Base-by-base conservation (phyloP, 2,113 vertebrate species). In the Regulus satrapa region DNA sequence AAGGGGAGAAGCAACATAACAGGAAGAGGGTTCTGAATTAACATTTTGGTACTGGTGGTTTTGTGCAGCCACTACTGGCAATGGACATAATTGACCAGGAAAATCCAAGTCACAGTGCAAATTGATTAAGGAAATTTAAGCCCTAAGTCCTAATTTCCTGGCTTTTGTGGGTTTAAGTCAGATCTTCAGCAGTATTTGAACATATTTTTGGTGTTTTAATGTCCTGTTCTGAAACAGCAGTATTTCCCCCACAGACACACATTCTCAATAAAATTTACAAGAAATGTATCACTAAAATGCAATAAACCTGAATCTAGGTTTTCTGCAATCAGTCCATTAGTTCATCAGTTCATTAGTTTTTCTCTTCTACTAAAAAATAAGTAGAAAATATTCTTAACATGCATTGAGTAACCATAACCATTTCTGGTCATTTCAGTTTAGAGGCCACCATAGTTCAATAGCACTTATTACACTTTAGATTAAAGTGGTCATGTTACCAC, bases 71-170 rank as follows among this genome's bases (percentile, higher is more conserved):
- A 52, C 68, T 80, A 52, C 45, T 86, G 69, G 77, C 85, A 95
- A 67, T 13, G 23, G 73, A 68, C 21, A 61, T 93, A 96, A 92
- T 36, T 72, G 59, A 89, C 55, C 26, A 49, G 54, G 85, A 95
- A 94, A 94, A 95, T 94, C 20, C 71, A 85, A 69, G 85, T 94
- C 63, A 34, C 43, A 79, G 55, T 18, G 64, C 85, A 95, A 96
- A 93, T 61, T 85, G n/a, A 91, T 91, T 95, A 83, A 85, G 94
- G 85, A 95, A 94, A 89, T 89, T 94, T 54, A 93, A 92, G 87
- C 51, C 74, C 59, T 88, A 95, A 93, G 12, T 71, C 51, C 77
- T 59, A 88, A 87, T 96, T 83, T 87, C 69, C 62, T 90, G 82
- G 46, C 34, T 95, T 96, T 85, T 91, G 81, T 63, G 93, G 89